These are phyloP conservation scores for Acleris emargana DNA, from an alignment of 2,888 invertebrate genomes.

Conservation along the genomic window DNA sequence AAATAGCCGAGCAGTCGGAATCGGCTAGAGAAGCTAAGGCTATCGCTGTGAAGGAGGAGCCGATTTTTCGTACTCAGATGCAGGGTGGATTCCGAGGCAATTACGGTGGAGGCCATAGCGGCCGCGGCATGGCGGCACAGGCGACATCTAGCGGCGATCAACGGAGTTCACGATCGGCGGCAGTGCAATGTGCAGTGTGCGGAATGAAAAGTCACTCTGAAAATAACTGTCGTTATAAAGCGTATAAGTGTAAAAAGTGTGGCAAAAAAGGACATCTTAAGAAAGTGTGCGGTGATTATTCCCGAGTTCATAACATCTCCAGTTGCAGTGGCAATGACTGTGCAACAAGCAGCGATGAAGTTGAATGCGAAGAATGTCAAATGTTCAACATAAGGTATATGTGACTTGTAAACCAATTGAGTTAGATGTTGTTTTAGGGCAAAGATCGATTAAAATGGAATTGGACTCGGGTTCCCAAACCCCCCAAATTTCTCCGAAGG, in stretches of 20 bases:
- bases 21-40: constrained; percentile 18
- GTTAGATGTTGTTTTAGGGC: constrained; percentile 27
- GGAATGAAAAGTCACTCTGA: constrained; percentile 36
- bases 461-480: too few relatives aligned
- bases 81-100: not conserved
- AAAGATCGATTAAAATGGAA: constrained; percentile 35
- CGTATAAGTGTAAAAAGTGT: constrained; percentile 40
- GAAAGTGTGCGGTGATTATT: constrained; percentile 39
- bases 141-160: not conserved
- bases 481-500: too few relatives aligned
- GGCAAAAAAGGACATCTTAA: constrained; percentile 42
- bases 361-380: constrained; percentile 37
- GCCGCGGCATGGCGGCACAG: not conserved
- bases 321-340: not conserved
- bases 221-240: constrained; percentile 38
- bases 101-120: too few relatives aligned
- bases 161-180: not conserved
- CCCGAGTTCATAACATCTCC: constrained; percentile 21
- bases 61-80: not conserved
- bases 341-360: not conserved
- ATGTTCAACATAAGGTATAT: constrained; percentile 42
- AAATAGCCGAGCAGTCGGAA: constrained; percentile 34
- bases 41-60: constrained; percentile 6
- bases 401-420: constrained; percentile 35
- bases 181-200: constrained; percentile 36